Evolutionary conservation across 1,140 invertebrate species (phyloP), one percentile per base, ranked within the genome.

Genomic region (Aphaenogaster floridana): DNA sequence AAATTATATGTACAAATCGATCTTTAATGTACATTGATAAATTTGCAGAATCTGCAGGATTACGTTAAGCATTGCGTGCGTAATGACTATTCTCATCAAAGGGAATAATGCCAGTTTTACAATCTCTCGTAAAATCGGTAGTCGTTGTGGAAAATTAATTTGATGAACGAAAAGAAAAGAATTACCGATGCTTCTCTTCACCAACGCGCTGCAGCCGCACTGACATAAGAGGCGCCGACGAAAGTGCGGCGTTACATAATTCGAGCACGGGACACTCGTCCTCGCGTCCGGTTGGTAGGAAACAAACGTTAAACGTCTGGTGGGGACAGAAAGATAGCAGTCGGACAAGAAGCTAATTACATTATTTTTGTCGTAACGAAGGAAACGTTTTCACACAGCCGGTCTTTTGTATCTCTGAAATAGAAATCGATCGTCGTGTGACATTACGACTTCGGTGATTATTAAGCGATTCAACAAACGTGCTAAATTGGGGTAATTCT

Each of bases 241-340:
- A 94, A 94, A 94, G 94, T 92, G 90, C 87, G 84, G 78, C 84
- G 91, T 94, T 94, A 94, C 90, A 85, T 94, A 94, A 94, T 93
- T 93, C 91, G 87, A 86, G 92, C 91, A 91, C 91, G 92, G 91
- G 91, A 92, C 91, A 91, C 92, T 93, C 91, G 91, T 92, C 91
- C 90, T 92, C 79, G 88, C 74, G 86, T 89, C 61, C 69, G 86
- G 42, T 68, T 71, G 76, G 66, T 42, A 80, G 59, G 34, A 50
- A 88, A 88, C 86, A 84, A 91, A 87, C 72, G 57, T 69, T 69
- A 59, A 59, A 71, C 79, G 77, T 17, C 77, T 85, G 34, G 71
- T 76, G 28, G 71, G 45, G 76, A 86, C 64, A 90, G 50, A 87
- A 74, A 66, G 83, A 89, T 87, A 87, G 86, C 71, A 89, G 86